These are phyloP conservation scores for Pyrrhosoma nymphula DNA, from an alignment of 2,888 invertebrate species.

Conservation along the genomic window DNA sequence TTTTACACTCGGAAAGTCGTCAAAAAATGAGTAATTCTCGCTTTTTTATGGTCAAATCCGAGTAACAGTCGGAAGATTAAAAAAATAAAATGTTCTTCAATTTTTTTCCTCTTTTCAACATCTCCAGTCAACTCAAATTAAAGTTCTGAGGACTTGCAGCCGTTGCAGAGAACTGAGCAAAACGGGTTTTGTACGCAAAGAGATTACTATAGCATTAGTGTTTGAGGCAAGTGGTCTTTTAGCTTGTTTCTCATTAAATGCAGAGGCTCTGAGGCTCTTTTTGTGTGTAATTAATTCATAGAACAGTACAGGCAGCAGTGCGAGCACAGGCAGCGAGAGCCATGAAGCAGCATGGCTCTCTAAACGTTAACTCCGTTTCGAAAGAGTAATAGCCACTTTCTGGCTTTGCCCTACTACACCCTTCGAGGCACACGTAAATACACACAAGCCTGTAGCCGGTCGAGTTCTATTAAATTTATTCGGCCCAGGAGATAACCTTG, in stretches of 20 bases:
- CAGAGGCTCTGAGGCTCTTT: not conserved
- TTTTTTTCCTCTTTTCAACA: not conserved
- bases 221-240: not conserved
- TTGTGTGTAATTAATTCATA: not conserved
- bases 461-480: not conserved
- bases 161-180: not conserved
- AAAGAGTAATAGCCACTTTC: conserved; percentile 17
- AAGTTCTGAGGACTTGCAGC: not conserved
- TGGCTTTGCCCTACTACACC: not conserved
- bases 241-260: conserved; percentile 7
- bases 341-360: not conserved
- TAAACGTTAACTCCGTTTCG: not conserved
- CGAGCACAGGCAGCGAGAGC: not conserved
- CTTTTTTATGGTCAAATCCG: not conserved
- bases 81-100: not conserved
- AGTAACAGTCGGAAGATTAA: conserved; percentile 3
- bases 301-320: not conserved
- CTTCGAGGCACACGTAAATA: not conserved
- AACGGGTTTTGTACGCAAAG: conserved; percentile 10
- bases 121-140: not conserved
- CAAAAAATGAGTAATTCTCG: not conserved
- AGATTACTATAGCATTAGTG: not conserved
- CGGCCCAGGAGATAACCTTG: not conserved
- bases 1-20: not conserved
- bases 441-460: not conserved